phyloP scores from a whole-genome alignment of 2,113 vertebrate genomes.

The Sula dactylatra region DNA sequence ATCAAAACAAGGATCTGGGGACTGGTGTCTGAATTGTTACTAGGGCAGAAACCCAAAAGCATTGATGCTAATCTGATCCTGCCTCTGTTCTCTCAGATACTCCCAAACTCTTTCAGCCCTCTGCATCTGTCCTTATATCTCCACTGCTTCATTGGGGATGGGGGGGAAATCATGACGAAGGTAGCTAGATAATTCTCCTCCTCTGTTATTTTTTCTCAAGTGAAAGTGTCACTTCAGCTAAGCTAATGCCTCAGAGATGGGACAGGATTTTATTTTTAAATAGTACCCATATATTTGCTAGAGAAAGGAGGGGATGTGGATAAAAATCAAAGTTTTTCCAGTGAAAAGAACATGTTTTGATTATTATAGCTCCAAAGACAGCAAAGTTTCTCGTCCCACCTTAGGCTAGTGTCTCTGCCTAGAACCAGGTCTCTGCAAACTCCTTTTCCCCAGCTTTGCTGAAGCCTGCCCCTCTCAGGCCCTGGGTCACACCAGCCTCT shows the following conservation, averaged over 20 bases:
- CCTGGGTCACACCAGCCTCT: neutral
- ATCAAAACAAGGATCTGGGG: slow-evolving; percentile 12
- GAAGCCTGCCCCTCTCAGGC: neutral
- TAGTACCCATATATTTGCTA: neutral
- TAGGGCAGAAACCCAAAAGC: neutral
- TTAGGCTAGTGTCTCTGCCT: neutral
- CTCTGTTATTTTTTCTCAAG: neutral
- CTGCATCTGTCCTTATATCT: neutral
- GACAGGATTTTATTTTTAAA: neutral
- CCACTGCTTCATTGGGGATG: neutral
- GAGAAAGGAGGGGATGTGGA: neutral
- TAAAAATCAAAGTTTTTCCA: neutral
- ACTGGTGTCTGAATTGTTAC: neutral
- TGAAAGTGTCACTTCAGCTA: neutral
- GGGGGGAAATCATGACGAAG: neutral
- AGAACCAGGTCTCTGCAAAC: neutral
- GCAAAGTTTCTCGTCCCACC: neutral
- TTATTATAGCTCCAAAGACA: neutral
- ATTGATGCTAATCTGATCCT: neutral
- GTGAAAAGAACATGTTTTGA: fast-evolving
- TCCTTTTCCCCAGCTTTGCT: neutral
- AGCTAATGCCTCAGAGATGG: neutral
- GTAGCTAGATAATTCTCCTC: neutral
- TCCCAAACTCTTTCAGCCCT: neutral
- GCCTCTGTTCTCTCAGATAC: neutral